phyloP scores from a whole-genome alignment of 2,797 vertebrate species.

The Myotis planiceps region DNA sequence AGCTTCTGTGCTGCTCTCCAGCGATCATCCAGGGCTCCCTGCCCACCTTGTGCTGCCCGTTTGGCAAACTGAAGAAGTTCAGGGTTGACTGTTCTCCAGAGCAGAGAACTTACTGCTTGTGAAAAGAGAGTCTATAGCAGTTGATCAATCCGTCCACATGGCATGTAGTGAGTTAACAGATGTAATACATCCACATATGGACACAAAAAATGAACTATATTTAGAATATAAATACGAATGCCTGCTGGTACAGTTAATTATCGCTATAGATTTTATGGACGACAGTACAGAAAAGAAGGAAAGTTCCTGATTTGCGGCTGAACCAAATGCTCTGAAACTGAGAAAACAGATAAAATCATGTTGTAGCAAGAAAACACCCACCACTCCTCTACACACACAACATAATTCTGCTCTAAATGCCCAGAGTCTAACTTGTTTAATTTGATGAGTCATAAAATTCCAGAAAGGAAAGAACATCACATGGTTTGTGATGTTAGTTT shows the following conservation, averaged over 20 bases:
- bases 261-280: neutral
- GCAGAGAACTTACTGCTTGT: neutral
- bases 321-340: neutral
- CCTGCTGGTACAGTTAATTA: conserved; percentile 3
- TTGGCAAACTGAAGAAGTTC: neutral
- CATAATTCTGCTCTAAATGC: neutral
- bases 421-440: neutral
- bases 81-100: neutral
- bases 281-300: neutral
- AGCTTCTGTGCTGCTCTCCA: neutral
- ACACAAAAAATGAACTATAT: conserved; percentile 13
- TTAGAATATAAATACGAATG: neutral
- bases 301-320: neutral
- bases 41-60: neutral
- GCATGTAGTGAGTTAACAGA: neutral
- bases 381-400: neutral
- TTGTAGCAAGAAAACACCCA: neutral
- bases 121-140: neutral
- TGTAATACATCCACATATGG: neutral
- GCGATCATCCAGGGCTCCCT: neutral
- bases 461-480: neutral
- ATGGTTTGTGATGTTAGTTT: neutral
- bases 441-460: neutral
- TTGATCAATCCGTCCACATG: neutral
- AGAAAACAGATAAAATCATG: neutral